Evolutionary conservation across 1,140 invertebrate species (phyloP), one percentile per base, ranked within the genome.

Genomic region (Himalopsyche phryganea): DNA sequence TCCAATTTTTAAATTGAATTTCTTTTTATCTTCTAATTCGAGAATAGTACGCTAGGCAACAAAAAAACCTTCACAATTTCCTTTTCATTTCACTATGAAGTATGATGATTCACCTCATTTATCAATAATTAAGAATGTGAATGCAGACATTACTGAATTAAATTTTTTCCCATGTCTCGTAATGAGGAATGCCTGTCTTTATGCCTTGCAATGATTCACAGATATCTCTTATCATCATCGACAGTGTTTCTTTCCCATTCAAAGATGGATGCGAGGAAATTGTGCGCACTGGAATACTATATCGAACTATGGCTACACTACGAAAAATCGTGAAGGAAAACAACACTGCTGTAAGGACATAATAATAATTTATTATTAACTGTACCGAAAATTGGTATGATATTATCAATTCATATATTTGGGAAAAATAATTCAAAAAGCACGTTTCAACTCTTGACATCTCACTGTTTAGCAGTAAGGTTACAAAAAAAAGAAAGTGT

Each of bases 231-330:
- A 75, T 78, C 63, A 66, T 72, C 1, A 73, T 78, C 58, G 74
- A 77, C 61, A 74, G 72, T 32, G 74, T 78, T 61, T 62, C 70
- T 40, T 76, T 71, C 53, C 74, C 76, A 18, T 77, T 77, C 63
- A 77, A 77, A 69, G 70, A 70, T 40, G 73, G 68, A 28, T 70
- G 74, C 56, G 44, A 67, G 20, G 60, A 68, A 4, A 70, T 69
- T 46, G 66, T 72, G 42, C 68, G 75, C 33, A 78, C 74, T 5
- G 74, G 74, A 2, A 59, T 77, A 14, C 47, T 77, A 49, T 77
- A 71, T 58, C 67, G 73, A 48, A 63, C 69, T 14, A 72, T 75
- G 67, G 70, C 72, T 11, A 70, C 70, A 10, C 61, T 78, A 28
- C 70, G 72, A 13, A 69, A 66, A 7, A 36, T 57, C 28, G 70